These are phyloP conservation scores for Pelusios castaneus DNA, from an alignment of 2,113 vertebrate species.

Conservation along the genomic window DNA sequence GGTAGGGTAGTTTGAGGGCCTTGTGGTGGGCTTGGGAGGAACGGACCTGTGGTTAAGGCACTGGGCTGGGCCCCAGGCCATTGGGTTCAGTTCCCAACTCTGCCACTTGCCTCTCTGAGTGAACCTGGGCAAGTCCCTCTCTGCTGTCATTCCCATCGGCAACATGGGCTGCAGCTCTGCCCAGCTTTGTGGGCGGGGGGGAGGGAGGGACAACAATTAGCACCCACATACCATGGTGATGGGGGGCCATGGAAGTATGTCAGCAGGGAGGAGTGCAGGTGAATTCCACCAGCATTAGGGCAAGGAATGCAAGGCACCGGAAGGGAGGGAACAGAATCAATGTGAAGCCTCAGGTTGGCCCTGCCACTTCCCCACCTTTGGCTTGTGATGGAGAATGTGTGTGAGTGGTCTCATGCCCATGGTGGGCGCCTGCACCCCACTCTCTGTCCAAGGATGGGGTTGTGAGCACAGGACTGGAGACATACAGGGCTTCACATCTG, in stretches of 20 bases:
- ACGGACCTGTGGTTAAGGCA: neutral
- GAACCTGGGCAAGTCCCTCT: no score
- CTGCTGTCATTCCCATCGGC: neutral
- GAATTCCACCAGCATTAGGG: neutral
- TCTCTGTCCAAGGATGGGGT: no score
- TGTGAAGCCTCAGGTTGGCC: neutral
- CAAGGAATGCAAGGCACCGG: neutral
- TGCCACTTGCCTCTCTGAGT: neutral
- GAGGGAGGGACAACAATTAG: neutral
- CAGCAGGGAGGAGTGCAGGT: neutral
- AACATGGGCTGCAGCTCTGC: neutral
- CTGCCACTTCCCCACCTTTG: no score
- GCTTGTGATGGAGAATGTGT: neutral
- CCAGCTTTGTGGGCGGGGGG: neutral
- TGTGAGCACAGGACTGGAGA: no score
- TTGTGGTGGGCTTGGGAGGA: neutral
- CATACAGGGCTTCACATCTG: no score
- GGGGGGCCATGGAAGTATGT: neutral
- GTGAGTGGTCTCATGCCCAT: neutral
- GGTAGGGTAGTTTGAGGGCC: neutral
- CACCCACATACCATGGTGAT: no score
- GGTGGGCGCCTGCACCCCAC: no score
- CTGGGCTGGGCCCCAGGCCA: neutral
- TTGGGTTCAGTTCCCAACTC: neutral
- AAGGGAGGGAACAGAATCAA: neutral